Conservation (phyloP, 2,797 vertebrate genomes). For the Epinephelus awoara region DNA sequence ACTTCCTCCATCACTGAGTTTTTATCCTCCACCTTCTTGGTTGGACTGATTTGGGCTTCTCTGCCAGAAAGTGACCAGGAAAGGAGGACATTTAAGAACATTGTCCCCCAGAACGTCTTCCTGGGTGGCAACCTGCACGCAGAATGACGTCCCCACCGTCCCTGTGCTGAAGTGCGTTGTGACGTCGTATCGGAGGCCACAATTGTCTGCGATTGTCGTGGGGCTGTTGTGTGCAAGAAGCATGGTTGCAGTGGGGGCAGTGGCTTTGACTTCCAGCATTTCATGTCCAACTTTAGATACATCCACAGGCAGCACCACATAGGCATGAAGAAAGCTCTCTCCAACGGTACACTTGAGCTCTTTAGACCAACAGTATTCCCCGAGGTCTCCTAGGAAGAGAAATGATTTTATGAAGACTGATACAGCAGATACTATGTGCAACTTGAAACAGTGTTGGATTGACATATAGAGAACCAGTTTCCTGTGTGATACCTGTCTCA, state of each 20-base stretch:
- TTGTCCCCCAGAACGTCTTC: slow-evolving; percentile 38
- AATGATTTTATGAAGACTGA: neutral
- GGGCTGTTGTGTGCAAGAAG: slow-evolving; percentile 41
- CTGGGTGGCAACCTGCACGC: slow-evolving; percentile 62
- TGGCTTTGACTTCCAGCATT: slow-evolving; percentile 64
- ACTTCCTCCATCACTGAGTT: neutral
- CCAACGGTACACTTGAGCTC: slow-evolving; percentile 70
- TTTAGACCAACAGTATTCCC: slow-evolving; percentile 83
- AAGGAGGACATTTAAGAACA: slow-evolving; percentile 78
- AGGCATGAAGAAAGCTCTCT: slow-evolving; percentile 74
- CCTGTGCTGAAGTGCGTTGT: slow-evolving; percentile 60
- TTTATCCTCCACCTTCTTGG: slow-evolving; percentile 55
- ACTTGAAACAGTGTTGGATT: neutral
- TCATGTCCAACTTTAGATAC: slow-evolving; percentile 32
- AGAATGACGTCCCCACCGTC: slow-evolving; percentile 57
- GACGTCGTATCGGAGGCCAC: slow-evolving; percentile 83
- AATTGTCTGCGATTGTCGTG: slow-evolving; percentile 67
- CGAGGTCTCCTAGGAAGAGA: slow-evolving; percentile 68
- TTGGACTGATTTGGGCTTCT: slow-evolving; percentile 55
- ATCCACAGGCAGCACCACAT: slow-evolving; percentile 78
- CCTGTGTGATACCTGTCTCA: neutral
- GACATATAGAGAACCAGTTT: neutral
- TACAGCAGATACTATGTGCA: neutral
- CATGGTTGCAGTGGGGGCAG: slow-evolving; percentile 1
- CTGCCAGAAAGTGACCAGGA: slow-evolving; percentile 80